Evolutionary conservation across 2,888 invertebrate genomes (phyloP).

Genomic region (Doris montereyensis): DNA sequence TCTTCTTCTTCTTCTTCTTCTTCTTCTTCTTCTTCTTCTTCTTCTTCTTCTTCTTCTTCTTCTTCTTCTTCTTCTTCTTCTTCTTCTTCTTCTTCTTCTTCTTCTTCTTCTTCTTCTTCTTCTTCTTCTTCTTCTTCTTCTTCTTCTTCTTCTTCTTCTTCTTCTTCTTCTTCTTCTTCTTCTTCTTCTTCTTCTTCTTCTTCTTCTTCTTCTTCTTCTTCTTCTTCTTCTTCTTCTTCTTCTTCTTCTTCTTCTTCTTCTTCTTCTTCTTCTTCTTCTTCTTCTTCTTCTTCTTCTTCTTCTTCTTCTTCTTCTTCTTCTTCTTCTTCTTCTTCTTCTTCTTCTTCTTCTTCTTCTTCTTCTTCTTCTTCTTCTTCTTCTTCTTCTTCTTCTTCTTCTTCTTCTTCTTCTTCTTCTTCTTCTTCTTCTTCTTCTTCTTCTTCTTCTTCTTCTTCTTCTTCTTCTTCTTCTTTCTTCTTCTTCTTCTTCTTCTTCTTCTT

Average conservation of each 20-base stretch:
- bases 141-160: not conserved
- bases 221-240: not conserved
- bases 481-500: slow-evolving; percentile 39
- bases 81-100: not conserved
- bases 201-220: not conserved
- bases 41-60: not conserved
- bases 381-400: not conserved
- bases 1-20: slow-evolving; percentile 4
- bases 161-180: not conserved
- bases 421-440: not conserved
- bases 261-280: not conserved
- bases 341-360: slow-evolving; percentile 2
- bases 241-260: not conserved
- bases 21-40: not conserved
- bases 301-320: not conserved
- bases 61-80: not conserved
- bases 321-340: slow-evolving; percentile 16
- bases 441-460: slow-evolving; percentile 5
- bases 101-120: not conserved
- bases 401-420: not conserved
- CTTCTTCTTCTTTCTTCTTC: slow-evolving; percentile 36
- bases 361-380: not conserved
- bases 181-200: not conserved
- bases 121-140: too few relatives aligned
- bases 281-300: not conserved